Percentiles rank a stretch among this genome's conserved stretches.
These are phyloP conservation scores for Spicauda simplicius DNA, from an alignment of 2,888 invertebrate genomes.

Conservation along the genomic window DNA sequence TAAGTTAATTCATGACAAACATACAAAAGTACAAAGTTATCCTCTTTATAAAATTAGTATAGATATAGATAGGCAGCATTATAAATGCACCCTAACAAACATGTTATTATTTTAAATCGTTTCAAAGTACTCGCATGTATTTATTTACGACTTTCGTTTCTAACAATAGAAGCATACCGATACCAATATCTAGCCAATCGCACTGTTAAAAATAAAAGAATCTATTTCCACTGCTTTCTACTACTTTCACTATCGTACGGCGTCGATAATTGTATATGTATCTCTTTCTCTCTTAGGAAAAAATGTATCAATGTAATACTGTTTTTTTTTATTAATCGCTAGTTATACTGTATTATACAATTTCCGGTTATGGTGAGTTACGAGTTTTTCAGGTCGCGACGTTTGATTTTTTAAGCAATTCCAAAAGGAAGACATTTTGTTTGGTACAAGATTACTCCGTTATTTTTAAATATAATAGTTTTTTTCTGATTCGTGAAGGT, in stretches of 20 bases:
- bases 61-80: neutral
- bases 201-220: conserved; percentile 46
- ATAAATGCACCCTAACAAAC: neutral
- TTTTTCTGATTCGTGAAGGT: too few relatives aligned
- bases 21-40: too few relatives aligned
- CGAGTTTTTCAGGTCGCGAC: neutral
- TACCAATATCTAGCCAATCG: conserved; percentile 48
- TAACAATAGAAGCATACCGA: conserved; percentile 50
- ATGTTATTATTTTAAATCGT: neutral
- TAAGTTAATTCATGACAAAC: too few relatives aligned
- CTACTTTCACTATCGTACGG: conserved; percentile 46
- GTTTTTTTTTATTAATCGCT: neutral
- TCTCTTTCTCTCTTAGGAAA: conserved; percentile 38
- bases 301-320: conserved; percentile 29
- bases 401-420: too few relatives aligned
- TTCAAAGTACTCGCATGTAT: neutral
- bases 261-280: conserved; percentile 11
- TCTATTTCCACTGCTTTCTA: conserved; percentile 48
- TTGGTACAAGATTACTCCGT: too few relatives aligned
- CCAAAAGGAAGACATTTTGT: too few relatives aligned
- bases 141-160: conserved; percentile 57
- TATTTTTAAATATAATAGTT: too few relatives aligned
- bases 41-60: too few relatives aligned
- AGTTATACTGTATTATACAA: conserved; percentile 13
- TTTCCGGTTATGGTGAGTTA: conserved; percentile 17